Conservation (phyloP, 2,888 invertebrate species). For the Drosophila subsilvestris region DNA sequence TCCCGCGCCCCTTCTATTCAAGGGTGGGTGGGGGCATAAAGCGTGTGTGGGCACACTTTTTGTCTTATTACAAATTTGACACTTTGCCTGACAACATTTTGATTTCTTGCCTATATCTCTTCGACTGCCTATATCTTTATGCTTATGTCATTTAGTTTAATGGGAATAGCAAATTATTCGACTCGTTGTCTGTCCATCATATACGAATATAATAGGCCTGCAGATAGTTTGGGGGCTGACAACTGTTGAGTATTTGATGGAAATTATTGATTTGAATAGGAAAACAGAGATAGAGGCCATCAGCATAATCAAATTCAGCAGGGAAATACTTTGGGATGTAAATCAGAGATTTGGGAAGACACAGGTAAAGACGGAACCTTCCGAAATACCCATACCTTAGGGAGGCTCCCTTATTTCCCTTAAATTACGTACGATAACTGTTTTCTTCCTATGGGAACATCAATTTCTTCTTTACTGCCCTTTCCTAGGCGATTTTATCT, state of each 20-base stretch:
- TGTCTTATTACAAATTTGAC: slow-evolving; percentile 78
- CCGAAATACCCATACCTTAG: no score
- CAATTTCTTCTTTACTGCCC: not conserved
- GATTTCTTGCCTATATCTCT: slow-evolving; percentile 52
- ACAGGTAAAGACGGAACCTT: no score
- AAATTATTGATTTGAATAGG: slow-evolving; percentile 1
- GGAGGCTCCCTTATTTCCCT: no score
- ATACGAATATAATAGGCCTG: slow-evolving; percentile 21
- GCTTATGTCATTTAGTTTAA: slow-evolving; percentile 82
- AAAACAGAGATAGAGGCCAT: not conserved
- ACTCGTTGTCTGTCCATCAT: slow-evolving; percentile 20
- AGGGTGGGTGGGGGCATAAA: not conserved
- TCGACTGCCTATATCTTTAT: slow-evolving; percentile 65
- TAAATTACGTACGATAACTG: no score
- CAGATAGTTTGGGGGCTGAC: slow-evolving; percentile 33
- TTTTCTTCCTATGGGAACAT: not conserved
- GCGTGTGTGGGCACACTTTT: slow-evolving; percentile 39
- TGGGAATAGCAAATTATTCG: slow-evolving; percentile 52
- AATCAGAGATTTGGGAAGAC: no score
- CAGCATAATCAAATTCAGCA: no score
- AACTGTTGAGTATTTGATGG: slow-evolving; percentile 61
- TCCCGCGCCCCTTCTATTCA: not conserved
- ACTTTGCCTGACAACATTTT: slow-evolving; percentile 76
- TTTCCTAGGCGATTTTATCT: not conserved
- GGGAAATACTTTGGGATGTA: no score